Conservation (phyloP, 2,113 vertebrate species). For the Corythoichthys haematopterus region DNA sequence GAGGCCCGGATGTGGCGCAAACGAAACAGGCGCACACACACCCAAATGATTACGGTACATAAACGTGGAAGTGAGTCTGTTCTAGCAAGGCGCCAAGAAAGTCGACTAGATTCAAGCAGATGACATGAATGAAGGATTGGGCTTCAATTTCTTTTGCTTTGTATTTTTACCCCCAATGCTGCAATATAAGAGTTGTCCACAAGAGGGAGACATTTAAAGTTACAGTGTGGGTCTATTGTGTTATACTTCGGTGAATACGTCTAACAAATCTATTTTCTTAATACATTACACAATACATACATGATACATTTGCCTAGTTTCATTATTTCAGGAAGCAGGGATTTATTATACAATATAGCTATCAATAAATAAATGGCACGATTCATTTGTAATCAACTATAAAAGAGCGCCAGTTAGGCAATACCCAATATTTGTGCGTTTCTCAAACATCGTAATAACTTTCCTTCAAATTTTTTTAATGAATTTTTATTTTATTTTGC, state of each 20-base stretch:
- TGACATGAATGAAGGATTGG: conserved; percentile 40
- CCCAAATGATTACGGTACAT: conserved; percentile 5
- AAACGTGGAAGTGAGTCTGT: conserved; percentile 56
- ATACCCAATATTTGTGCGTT: too few species aligned
- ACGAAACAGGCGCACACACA: conserved; percentile 46
- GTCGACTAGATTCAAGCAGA: conserved; percentile 36
- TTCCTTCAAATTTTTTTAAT: too few species aligned
- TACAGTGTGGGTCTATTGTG: not conserved
- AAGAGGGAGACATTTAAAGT: not conserved
- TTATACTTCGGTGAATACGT: not conserved
- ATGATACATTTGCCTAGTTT: too few species aligned
- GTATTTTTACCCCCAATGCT: not conserved
- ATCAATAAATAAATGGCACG: too few species aligned
- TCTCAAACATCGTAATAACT: too few species aligned
- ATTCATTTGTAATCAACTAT: too few species aligned
- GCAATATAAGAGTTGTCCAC: not conserved
- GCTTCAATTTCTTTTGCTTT: conserved; percentile 1
- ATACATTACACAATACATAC: too few species aligned
- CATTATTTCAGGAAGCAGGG: too few species aligned
- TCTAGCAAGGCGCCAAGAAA: conserved; percentile 44
- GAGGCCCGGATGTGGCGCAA: conserved; percentile 60
- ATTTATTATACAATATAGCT: too few species aligned
- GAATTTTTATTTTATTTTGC: too few species aligned
- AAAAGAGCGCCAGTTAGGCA: too few species aligned
- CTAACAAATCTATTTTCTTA: not conserved